A percentile compares a stretch with the other conserved stretches of the same genome.
These are phyloP conservation scores for Phania funesta DNA, from an alignment of 2,888 invertebrate species.

Conservation along the genomic window DNA sequence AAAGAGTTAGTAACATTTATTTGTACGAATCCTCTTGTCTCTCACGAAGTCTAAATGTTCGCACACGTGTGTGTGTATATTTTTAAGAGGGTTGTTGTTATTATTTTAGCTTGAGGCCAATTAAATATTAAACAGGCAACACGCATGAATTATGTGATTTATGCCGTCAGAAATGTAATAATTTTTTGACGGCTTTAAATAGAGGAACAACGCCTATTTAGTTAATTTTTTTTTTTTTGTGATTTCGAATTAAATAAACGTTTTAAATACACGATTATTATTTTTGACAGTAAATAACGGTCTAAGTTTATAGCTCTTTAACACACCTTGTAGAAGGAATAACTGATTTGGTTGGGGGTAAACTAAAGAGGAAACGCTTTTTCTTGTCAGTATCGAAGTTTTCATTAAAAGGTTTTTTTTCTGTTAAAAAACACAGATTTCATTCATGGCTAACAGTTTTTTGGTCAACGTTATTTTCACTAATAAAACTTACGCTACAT, in stretches of 20 bases:
- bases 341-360: neutral
- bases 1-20: constrained; percentile 39
- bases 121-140: constrained; percentile 68
- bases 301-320: constrained; percentile 25
- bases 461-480: too few relatives aligned
- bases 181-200: constrained; percentile 63
- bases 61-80: neutral
- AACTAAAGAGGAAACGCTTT: neutral
- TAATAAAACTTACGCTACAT: too few relatives aligned
- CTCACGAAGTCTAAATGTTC: neutral
- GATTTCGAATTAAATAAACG: constrained; percentile 50
- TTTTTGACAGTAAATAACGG: constrained; percentile 64
- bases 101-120: constrained; percentile 68
- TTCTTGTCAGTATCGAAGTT: neutral
- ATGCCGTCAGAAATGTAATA: constrained; percentile 69
- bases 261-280: constrained; percentile 50
- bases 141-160: constrained; percentile 69
- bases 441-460: too few relatives aligned
- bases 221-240: constrained; percentile 6
- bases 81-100: constrained; percentile 55
- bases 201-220: constrained; percentile 63
- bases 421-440: too few relatives aligned
- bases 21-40: constrained; percentile 5
- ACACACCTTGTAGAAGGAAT: constrained; percentile 29
- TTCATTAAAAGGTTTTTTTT: too few relatives aligned